Base-by-base conservation (phyloP, 2,797 vertebrate species). In the Xerus rutilus region DNA sequence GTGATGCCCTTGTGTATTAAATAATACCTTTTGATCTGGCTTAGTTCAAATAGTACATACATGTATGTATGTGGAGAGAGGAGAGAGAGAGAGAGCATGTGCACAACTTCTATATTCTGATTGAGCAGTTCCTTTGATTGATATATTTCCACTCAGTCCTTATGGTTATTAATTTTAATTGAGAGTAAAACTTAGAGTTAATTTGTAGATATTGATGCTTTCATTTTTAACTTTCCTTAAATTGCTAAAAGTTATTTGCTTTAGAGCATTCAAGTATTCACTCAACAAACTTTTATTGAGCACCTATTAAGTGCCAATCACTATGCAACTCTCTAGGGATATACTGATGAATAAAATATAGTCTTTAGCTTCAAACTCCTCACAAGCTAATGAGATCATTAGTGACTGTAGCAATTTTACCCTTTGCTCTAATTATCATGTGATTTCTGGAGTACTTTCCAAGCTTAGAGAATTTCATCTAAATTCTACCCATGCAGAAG, bases 141-240 rank as follows among this genome's bases (percentile, higher is more conserved):
- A 98, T 97, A 97, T 88, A 98, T 97, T 98, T 98, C 94, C 93
- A 98, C 97, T 96, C 93, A 1, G 97, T 97, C 83, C 93, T 98
- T 97, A 97, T 94, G 91, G 86, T 97, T 95, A 98, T 97, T 98
- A 96, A 97, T 98, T 98, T 98, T 97, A 98, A 98, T 97, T 97
- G 97, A 98, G 98, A 98, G 95, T 97, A 98, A 98, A 97, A 97
- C 96, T 96, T 98, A 97, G 81, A 97, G 94, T 98, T 65, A 97
- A 92, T 97, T 94, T 72, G 97, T 94, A 95, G 93, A 92, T 97
- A 93, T 96, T 98, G 97, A 96, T 92, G 97, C 76, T 0, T 97
- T 98, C 97, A 97, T 98, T 97, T 97, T 90, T 95, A 97, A 97
- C 85, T 98, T 98, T 97, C 78, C 77, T 97, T 97, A 97, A 96